Evolutionary conservation across 2,888 invertebrate species (phyloP).

Genomic region (Latheticus oryzae): DNA sequence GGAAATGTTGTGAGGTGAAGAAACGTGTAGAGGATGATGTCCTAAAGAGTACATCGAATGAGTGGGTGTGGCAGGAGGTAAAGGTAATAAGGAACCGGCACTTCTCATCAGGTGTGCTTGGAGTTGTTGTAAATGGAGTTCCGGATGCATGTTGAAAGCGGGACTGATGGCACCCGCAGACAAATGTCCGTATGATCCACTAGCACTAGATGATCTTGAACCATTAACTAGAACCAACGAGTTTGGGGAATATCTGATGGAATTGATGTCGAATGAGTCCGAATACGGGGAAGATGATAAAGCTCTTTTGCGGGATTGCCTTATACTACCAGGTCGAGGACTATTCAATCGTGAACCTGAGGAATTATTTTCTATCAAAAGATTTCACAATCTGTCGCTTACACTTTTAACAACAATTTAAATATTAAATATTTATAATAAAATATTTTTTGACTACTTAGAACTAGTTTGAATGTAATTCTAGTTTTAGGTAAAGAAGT

Average conservation of each 20-base stretch:
- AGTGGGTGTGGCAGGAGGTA: constrained; percentile 65
- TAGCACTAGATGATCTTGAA: constrained; percentile 88
- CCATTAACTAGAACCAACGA: constrained; percentile 87
- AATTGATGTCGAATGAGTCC: constrained; percentile 94
- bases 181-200: constrained; percentile 96
- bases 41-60: constrained; percentile 64
- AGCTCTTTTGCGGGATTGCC: constrained; percentile 85
- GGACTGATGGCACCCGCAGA: constrained; percentile 95
- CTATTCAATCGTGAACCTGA: constrained; percentile 76
- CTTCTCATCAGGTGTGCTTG: constrained; percentile 84
- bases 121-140: constrained; percentile 77
- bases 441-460: too few relatives aligned
- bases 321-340: constrained; percentile 68
- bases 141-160: constrained; percentile 76
- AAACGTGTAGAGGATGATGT: constrained; percentile 63
- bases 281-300: constrained; percentile 95
- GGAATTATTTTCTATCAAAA: not conserved
- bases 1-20: constrained; percentile 56
- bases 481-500: too few relatives aligned
- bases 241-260: constrained; percentile 95
- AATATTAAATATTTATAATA: too few relatives aligned
- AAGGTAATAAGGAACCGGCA: constrained; percentile 69
- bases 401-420: too few relatives aligned
- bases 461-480: too few relatives aligned
- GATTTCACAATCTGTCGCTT: constrained; percentile 6